These are phyloP conservation scores for Neosalanx taihuensis DNA, from an alignment of 2,797 vertebrate species.

Conservation along the genomic window DNA sequence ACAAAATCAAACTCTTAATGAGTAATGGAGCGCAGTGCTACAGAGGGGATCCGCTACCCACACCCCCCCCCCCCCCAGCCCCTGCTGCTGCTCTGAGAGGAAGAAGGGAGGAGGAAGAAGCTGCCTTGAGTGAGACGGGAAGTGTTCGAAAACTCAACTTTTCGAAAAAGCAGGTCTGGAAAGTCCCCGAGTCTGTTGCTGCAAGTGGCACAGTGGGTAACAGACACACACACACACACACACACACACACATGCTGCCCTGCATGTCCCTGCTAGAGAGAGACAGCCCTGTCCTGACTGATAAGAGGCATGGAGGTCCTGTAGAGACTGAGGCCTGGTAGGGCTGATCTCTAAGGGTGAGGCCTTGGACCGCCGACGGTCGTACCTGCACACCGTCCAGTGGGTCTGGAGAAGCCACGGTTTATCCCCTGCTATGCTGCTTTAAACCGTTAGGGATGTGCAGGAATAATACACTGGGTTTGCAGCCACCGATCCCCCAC, in stretches of 20 bases:
- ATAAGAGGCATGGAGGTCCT: constrained; percentile 24
- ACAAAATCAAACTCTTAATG: constrained; percentile 74
- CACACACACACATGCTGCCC: constrained; percentile 3
- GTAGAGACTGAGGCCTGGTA: constrained; percentile 15
- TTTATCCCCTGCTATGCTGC: constrained; percentile 30
- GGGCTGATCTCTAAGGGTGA: neutral
- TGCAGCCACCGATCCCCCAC: constrained; percentile 71
- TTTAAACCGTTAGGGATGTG: constrained; percentile 68
- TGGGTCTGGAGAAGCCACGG: constrained; percentile 3
- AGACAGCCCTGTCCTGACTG: constrained; percentile 19
- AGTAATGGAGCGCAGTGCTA: constrained; percentile 62
- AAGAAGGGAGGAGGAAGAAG: neutral
- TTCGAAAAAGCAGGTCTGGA: neutral
- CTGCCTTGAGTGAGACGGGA: neutral
- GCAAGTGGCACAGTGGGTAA: constrained; percentile 7
- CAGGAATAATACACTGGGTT: constrained; percentile 88
- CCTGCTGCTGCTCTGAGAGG: neutral
- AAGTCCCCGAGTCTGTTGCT: neutral
- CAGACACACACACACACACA: constrained; percentile 10
- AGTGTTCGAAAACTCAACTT: neutral
- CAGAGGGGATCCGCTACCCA: constrained; percentile 41
- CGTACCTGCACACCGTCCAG: neutral
- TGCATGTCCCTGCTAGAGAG: neutral
- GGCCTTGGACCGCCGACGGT: constrained; percentile 2
- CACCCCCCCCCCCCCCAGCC: constrained; percentile 27